Base-by-base conservation (phyloP, 2,797 vertebrate genomes). In the Rachycentron canadum region DNA sequence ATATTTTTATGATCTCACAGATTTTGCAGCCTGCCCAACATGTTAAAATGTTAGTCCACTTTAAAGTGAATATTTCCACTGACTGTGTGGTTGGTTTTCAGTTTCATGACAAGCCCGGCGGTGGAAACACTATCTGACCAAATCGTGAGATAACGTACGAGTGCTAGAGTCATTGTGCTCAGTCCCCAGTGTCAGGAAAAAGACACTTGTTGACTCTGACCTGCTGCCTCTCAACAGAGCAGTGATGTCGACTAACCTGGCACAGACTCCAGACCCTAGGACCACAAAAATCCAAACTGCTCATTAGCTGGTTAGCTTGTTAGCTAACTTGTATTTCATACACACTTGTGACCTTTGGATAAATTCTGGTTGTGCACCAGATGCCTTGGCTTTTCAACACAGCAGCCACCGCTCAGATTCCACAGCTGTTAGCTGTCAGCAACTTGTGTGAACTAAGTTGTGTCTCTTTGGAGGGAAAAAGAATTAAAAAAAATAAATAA, bases 141-240 rank as follows among this genome's bases (percentile, higher is more conserved):
- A 45, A n/a, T n/a, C n/a, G n/a, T 8, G 1, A 21, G 47, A 17
- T 19, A 28, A 11, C 40, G 14, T 21, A 45, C 1, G 32, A 32
- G 36, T 23, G 47, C 19, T 36, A 40, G 11, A 25, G 41, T 30
- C 28, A 36, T 19, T 8, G 16, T 11, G 4, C 36, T 25, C 23
- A 30, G 19, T 53, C 32, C 28, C 10, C 10, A 40, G 0, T 2
- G 34, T 52, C 25, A 21, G 14, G 21, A 16, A 23, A 60, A 67
- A 72, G 38, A 28, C 57, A 26, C 41, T 55, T 38, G 25, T 50
- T 47, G 57, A 34, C 17, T 58, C 25, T 43, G 47, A 79, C 52
- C 53, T 55, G 32, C 16, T 74, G 19, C 58, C 62, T 41, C 5
- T 56, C 26, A 52, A 19, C 26, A 52, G 21, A 25, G 13, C 1